phyloP scores from a whole-genome alignment of 2,888 invertebrate genomes.

The Phortica magna region DNA sequence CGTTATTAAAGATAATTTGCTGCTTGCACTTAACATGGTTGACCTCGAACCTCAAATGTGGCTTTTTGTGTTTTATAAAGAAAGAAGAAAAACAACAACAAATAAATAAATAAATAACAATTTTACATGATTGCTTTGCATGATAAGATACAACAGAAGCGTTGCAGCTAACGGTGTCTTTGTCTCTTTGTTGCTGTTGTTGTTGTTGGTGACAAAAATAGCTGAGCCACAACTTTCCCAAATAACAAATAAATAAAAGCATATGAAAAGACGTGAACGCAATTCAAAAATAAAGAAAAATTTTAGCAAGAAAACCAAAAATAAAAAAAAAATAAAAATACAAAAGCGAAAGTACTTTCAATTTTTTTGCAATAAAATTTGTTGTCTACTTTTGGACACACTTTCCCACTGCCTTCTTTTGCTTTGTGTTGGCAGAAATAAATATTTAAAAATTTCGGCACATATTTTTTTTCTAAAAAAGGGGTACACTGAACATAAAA shows the following conservation, averaged over 20 bases:
- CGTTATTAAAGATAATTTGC: slow-evolving; percentile 11
- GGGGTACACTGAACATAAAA: too few relatives aligned
- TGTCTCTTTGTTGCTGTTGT: background rate
- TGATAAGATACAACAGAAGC: background rate
- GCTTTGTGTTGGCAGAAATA: too few relatives aligned
- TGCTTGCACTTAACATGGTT: background rate
- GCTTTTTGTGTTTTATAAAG: background rate
- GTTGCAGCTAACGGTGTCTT: background rate
- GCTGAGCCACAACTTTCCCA: background rate
- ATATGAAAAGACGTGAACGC: too few relatives aligned
- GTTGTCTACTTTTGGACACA: too few relatives aligned
- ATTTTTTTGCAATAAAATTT: background rate
- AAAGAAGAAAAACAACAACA: background rate
- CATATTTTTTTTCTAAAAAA: too few relatives aligned
- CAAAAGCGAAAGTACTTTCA: slow-evolving; percentile 29
- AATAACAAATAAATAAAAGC: background rate
- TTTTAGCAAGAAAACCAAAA: background rate
- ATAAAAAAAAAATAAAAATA: background rate
- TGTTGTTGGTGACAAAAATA: background rate
- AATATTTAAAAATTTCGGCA: too few relatives aligned
- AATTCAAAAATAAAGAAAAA: too few relatives aligned
- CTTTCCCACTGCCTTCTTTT: too few relatives aligned
- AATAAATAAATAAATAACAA: background rate
- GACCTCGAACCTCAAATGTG: background rate
- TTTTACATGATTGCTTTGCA: background rate